phyloP scores from a whole-genome alignment of 1,140 invertebrate species.

The Drosophila burlai region DNA sequence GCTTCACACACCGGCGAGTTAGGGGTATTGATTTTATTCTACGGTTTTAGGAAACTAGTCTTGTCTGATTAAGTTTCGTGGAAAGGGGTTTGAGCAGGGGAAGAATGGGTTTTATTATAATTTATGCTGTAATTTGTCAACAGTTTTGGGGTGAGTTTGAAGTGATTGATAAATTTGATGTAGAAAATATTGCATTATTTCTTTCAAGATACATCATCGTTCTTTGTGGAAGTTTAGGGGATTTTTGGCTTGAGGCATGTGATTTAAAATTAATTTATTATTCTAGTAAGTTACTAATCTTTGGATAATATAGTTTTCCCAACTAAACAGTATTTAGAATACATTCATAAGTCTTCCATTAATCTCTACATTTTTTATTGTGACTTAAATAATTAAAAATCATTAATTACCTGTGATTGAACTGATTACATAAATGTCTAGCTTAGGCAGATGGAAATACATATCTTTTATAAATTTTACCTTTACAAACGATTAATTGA shows the following conservation, averaged over 20 bases:
- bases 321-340: too few relatives aligned
- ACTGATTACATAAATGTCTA: too few relatives aligned
- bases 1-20: conserved; percentile 1
- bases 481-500: neutral
- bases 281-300: too few relatives aligned
- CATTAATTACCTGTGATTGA: neutral
- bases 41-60: conserved; percentile 10
- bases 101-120: conserved; percentile 19
- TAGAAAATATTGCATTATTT: conserved; percentile 1
- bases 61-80: conserved; percentile 8
- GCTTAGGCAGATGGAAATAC: too few relatives aligned
- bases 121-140: conserved; percentile 17
- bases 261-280: neutral
- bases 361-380: too few relatives aligned
- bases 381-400: neutral
- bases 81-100: neutral
- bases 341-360: too few relatives aligned
- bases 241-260: neutral
- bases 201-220: neutral
- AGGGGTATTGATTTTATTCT: conserved; percentile 9
- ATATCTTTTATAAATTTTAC: neutral
- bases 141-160: neutral
- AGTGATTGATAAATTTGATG: conserved; percentile 11
- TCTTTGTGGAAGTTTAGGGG: neutral
- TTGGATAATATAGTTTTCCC: too few relatives aligned